Percentiles rank a stretch among this genome's conserved stretches.
Conservation (phyloP, 1,140 invertebrate genomes). For the Anastatus disparis region DNA sequence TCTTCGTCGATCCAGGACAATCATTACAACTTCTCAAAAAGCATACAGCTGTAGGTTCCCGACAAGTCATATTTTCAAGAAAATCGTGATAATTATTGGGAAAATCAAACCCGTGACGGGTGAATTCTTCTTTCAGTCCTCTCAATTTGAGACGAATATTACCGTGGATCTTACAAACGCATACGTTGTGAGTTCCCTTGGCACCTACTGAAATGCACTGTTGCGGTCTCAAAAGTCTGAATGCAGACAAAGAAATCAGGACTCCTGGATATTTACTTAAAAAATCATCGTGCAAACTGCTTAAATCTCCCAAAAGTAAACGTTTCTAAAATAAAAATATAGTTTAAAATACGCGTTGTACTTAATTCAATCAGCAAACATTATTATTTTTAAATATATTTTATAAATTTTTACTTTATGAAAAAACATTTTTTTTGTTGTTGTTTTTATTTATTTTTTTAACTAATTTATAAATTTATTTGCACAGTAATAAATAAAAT, state of each 20-base stretch:
- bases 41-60: not conserved
- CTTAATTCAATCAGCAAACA: too few relatives aligned
- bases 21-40: not conserved
- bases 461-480: too few relatives aligned
- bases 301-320: not conserved
- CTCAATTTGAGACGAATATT: too few relatives aligned
- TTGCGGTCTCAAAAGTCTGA: not conserved
- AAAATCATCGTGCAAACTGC: not conserved
- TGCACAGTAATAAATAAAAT: too few relatives aligned
- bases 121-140: not conserved
- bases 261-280: not conserved
- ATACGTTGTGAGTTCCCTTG: too few relatives aligned
- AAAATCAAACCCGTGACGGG: not conserved
- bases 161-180: too few relatives aligned
- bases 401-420: not conserved
- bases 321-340: not conserved
- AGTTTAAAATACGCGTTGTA: not conserved
- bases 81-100: not conserved
- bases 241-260: not conserved
- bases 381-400: too few relatives aligned
- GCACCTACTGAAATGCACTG: too few relatives aligned
- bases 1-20: not conserved
- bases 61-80: not conserved
- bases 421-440: not conserved
- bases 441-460: not conserved